phyloP scores from a whole-genome alignment of 2,113 vertebrate genomes.

The Anoplopoma fimbria region DNA sequence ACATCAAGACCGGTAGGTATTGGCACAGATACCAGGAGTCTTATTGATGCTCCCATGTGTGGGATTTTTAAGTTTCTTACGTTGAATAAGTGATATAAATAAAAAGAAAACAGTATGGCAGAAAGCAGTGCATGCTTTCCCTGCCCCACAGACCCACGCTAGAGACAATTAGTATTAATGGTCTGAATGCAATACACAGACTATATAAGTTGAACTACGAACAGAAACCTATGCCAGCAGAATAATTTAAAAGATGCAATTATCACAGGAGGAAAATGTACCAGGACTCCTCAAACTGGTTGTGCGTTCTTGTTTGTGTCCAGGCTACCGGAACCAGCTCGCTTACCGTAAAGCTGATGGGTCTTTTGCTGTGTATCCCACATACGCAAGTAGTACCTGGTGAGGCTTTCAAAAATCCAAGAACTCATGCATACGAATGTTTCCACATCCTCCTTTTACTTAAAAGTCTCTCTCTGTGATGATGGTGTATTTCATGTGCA shows the following conservation, averaged over 20 bases:
- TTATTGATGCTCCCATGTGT: background rate
- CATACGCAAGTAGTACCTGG: constrained; percentile 25
- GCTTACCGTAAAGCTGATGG: constrained; percentile 65
- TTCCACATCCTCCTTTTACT: fast-evolving
- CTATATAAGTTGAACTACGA: background rate
- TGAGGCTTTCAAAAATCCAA: constrained; percentile 15
- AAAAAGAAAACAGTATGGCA: background rate
- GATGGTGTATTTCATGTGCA: background rate
- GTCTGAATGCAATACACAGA: background rate
- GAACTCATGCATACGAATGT: background rate
- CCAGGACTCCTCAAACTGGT: background rate
- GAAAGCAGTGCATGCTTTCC: background rate
- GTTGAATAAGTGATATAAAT: background rate
- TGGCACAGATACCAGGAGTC: background rate
- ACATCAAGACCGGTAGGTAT: constrained; percentile 74
- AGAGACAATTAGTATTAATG: background rate
- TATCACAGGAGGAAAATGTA: background rate
- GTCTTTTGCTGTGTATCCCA: constrained; percentile 40
- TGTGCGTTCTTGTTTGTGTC: constrained; percentile 16
- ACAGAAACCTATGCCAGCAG: background rate
- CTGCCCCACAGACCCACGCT: background rate
- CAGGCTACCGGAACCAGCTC: constrained; percentile 62
- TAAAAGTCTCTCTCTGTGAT: background rate
- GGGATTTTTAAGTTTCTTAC: background rate
- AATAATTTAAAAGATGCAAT: background rate